Percentiles rank a stretch among this genome's conserved stretches.
Conservation (phyloP, 2,888 invertebrate genomes). For the Exephanes ischioxanthus region DNA sequence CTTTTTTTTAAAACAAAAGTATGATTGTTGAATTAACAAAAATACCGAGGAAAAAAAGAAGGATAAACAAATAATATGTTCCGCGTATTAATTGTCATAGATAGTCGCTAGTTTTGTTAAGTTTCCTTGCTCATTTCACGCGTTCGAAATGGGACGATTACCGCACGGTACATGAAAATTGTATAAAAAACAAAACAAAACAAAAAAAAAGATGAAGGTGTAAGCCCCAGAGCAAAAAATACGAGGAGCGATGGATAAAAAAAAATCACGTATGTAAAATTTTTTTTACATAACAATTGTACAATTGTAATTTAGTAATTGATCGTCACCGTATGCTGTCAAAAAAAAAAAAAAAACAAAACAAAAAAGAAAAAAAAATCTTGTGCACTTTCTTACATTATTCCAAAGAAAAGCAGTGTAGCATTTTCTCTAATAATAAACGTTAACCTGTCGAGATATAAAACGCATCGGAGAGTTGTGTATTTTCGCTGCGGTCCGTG, state of each 20-base stretch:
- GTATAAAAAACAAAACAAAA: conserved; percentile 31
- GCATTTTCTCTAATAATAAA: conserved; percentile 81
- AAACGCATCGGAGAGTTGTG: conserved; percentile 20
- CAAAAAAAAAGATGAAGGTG: conserved; percentile 13
- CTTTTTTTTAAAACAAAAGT: conserved; percentile 14
- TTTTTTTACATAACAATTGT: conserved; percentile 79
- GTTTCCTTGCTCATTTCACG: conserved; percentile 50
- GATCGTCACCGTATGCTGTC: conserved; percentile 75
- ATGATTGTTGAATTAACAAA: conserved; percentile 24
- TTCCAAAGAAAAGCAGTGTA: conserved; percentile 81
- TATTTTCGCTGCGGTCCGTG: background rate
- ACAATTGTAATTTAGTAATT: conserved; percentile 81
- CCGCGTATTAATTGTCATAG: conserved; percentile 50
- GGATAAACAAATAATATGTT: conserved; percentile 37
- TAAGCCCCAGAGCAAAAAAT: conserved; percentile 19
- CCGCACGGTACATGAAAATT: conserved; percentile 9
- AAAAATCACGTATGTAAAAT: conserved; percentile 74
- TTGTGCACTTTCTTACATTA: conserved; percentile 81
- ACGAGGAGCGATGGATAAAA: conserved; percentile 69
- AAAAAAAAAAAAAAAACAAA: conserved; percentile 33
- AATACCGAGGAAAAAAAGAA: background rate
- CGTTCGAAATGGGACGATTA: conserved; percentile 41
- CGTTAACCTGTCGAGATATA: conserved; percentile 71
- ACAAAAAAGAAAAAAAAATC: conserved; percentile 4
- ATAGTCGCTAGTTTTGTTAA: conserved; percentile 55